phyloP scores from a whole-genome alignment of 2,888 invertebrate species.

The Philopedon plagiatum region DNA sequence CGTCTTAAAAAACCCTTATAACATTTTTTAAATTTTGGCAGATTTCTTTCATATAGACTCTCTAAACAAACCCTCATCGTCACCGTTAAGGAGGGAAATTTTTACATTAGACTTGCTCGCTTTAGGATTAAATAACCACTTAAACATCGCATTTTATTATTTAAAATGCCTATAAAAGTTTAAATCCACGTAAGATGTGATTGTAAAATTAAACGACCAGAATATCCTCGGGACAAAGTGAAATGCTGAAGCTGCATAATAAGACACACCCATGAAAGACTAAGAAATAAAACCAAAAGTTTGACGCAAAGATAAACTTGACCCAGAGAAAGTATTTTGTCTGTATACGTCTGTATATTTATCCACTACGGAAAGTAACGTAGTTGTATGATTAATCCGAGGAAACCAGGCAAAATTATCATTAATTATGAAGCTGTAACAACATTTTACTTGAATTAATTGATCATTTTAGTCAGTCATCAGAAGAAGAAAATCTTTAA shows the following conservation, averaged over 20 bases:
- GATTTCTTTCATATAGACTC: no score
- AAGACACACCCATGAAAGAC: slow-evolving; percentile 5
- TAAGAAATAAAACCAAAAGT: slow-evolving; percentile 22
- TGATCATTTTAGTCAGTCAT: background rate
- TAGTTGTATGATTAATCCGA: background rate
- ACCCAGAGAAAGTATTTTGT: slow-evolving; percentile 32
- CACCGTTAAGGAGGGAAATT: no score
- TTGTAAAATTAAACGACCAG: slow-evolving; percentile 8
- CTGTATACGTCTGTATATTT: background rate
- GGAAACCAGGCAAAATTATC: background rate
- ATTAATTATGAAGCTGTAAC: background rate
- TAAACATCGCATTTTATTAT: background rate
- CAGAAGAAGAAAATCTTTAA: background rate
- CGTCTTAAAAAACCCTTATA: no score
- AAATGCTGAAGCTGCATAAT: slow-evolving; percentile 20
- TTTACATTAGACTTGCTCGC: no score
- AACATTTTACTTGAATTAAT: background rate
- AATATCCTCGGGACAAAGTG: slow-evolving; percentile 13
- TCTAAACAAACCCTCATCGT: no score
- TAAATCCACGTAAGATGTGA: background rate
- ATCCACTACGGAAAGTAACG: background rate
- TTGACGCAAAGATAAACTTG: slow-evolving; percentile 20
- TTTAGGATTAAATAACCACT: background rate
- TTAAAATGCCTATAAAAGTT: background rate
- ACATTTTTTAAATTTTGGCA: no score